Evolutionary conservation across 2,113 vertebrate species (phyloP), one percentile per base, ranked within the genome.

Genomic region (Chelonoidis abingdonii): DNA sequence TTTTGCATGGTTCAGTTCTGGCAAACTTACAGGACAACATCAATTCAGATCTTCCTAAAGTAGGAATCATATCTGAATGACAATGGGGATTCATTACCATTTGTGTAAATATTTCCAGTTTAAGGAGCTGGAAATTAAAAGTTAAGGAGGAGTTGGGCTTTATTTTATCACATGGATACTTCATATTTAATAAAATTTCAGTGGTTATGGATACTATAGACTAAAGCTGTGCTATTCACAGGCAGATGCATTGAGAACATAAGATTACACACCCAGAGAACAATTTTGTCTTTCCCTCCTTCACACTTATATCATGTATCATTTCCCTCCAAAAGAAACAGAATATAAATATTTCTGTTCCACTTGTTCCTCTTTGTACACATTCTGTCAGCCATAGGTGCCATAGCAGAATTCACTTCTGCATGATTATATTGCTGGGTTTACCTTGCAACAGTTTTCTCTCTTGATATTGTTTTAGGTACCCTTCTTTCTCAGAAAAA

Each of bases 371-470:
- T 84, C 53, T 83, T 88, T 25, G 41, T 38, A 89, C 4, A 84
- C 86, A 57, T 57, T 47, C 87, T 85, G n/a, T 95, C 72, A 88
- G 80, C 82, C 78, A 57, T 79, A 69, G 44, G 25, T 89, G n/a
- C 92, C 91, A 93, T 6, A 29, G 49, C 59, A 94, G 89, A 95
- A 95, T 62, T 92, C 19, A 82, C 93, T 96, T 95, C 80, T 96
- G 86, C 81, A 21, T 80, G 95, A 62, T 3, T 49, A 90, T 1
- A 88, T 14, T 53, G 85, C n/a, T 41, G 9, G 81, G 29, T 85
- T 96, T 93, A 87, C 88, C 95, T 80, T 93, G 81, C 82, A 89
- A 93, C 93, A 47, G 93, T 87, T 88, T 93, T 94, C 27, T 95
- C 38, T 17, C 52, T 52, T 92, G 65, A 75, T 22, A 86, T 83